Evolutionary conservation across 2,797 vertebrate species (phyloP).

Genomic region (Sparidentex hasta): DNA sequence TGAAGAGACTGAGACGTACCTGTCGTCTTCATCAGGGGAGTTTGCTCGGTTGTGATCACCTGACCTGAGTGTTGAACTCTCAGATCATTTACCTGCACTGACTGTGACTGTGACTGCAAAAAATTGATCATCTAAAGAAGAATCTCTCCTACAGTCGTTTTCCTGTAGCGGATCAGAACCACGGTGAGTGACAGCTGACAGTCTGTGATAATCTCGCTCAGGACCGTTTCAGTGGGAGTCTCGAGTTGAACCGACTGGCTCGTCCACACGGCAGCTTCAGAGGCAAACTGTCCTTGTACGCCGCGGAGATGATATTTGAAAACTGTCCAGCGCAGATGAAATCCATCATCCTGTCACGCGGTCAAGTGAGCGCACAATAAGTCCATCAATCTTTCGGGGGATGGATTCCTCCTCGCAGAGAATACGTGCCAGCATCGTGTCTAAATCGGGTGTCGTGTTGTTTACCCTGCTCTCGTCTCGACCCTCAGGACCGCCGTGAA

Average conservation of each 20-base stretch:
- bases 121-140: background rate
- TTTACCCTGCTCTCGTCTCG: slow-evolving; percentile 13
- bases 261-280: slow-evolving; percentile 5
- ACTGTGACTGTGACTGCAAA: no score
- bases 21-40: no score
- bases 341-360: slow-evolving; percentile 58
- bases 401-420: background rate
- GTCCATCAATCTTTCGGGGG: slow-evolving; percentile 37
- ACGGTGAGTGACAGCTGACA: slow-evolving; percentile 5
- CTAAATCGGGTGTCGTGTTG: background rate
- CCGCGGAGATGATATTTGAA: slow-evolving; percentile 40
- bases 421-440: background rate
- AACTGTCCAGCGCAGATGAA: slow-evolving; percentile 18
- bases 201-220: background rate
- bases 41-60: no score
- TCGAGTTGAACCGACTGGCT: slow-evolving; percentile 9
- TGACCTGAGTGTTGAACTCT: no score
- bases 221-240: slow-evolving; percentile 12
- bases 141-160: background rate
- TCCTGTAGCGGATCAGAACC: background rate
- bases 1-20: no score
- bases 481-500: slow-evolving; percentile 3
- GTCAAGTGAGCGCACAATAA: slow-evolving; percentile 18
- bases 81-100: no score
- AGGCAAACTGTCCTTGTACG: slow-evolving; percentile 13